These are phyloP conservation scores for Picathartes gymnocephalus DNA, from an alignment of 2,113 vertebrate species.

Conservation along the genomic window DNA sequence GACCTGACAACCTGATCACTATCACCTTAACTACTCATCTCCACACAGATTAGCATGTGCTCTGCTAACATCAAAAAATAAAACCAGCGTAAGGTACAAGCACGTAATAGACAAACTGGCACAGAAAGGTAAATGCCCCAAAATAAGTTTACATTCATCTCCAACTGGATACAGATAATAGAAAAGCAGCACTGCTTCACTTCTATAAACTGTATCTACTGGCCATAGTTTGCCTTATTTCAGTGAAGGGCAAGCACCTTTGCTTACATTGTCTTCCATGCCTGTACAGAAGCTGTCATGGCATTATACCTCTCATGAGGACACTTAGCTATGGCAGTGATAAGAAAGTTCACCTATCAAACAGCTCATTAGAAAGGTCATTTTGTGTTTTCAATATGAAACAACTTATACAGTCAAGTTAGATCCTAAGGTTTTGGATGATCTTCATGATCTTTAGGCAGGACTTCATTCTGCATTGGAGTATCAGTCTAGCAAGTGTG, in stretches of 20 bases:
- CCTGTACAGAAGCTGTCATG: conserved; percentile 39
- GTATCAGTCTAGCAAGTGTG: conserved; percentile 15
- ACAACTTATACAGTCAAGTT: conserved; percentile 79
- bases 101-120: conserved; percentile 69
- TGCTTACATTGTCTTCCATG: conserved; percentile 35
- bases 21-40: conserved; percentile 46
- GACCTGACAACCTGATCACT: conserved; percentile 57
- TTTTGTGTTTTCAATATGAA: conserved; percentile 84
- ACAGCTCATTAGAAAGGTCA: conserved; percentile 73
- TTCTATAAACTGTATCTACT: conserved; percentile 61
- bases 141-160: conserved; percentile 73
- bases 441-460: conserved; percentile 67
- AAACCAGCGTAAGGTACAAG: conserved; percentile 63
- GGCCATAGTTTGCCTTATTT: conserved; percentile 65
- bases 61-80: conserved; percentile 67
- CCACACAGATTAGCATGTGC: conserved; percentile 61
- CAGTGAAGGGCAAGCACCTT: conserved; percentile 51
- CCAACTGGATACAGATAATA: conserved; percentile 69
- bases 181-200: not conserved
- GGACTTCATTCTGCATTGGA: conserved; percentile 67
- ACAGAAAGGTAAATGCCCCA: conserved; percentile 77
- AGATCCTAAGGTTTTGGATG: conserved; percentile 72
- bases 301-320: conserved; percentile 50
- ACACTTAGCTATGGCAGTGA: conserved; percentile 69
- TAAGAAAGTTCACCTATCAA: conserved; percentile 67